Evolutionary conservation across 2,113 vertebrate genomes (phyloP), one percentile per base, ranked within the genome.

Genomic region (Microcebus lehilahytsara): DNA sequence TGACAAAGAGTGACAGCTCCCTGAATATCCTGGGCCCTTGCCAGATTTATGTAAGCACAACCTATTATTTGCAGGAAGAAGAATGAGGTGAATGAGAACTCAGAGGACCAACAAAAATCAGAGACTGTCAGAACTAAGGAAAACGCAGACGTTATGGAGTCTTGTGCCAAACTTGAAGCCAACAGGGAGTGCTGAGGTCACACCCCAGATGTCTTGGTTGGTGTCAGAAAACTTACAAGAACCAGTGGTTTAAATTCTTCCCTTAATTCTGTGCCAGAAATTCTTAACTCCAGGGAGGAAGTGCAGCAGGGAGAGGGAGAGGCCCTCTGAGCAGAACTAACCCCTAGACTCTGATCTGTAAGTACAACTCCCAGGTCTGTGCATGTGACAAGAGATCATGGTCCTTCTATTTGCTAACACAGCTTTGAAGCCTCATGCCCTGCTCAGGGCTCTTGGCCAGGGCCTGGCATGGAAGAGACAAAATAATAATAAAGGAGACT

Each of bases 401-500:
- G 5, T 71, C 67, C 69, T 93, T 86, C 5, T 81, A 56, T 78
- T 91, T 88, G n/a, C 58, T 91, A 66, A 94, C 17, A 74, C 4
- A 62, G 30, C n/a, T 80, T 51, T 85, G 83, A 94, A 74, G 51
- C 14, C n/a, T 93, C 14, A 34, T 42, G 22, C 4, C 5, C 25
- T 81, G 30, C 53, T 85, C 20, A 79, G 20, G 37, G 10, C 30
- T 46, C 66, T 80, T 56, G 42, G 30, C 75, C 46, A 95, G 67
- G 7, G 30, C 40, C 91, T 34, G 3, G 67, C 34, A 79, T 16
- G 20, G 37, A 89, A 93, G 86, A 91, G 34, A 75, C 40, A 83
- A 89, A 95, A 83, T 96, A 90, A 96, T 71, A 91, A 79, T 56
- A 81, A 96, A 4, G 22, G 85, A 95, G 67, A 74, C 51, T 89